Base-by-base conservation (phyloP, 2,113 vertebrate genomes). In the Corythornis cristatus region DNA sequence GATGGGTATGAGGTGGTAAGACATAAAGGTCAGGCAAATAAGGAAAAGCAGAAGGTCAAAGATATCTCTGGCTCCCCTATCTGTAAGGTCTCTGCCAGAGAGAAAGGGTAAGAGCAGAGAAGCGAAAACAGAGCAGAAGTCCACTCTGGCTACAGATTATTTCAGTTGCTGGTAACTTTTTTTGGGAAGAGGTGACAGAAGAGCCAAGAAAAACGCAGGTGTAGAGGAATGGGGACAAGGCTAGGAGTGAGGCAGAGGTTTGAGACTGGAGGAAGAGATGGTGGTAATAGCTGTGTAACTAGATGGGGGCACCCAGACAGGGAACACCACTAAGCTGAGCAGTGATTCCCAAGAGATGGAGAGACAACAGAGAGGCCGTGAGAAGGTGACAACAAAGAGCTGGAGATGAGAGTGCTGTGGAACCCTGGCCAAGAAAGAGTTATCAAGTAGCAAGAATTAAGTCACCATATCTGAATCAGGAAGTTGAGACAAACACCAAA, bases 101-200 rank as follows among this genome's bases (percentile, higher is more conserved):
- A 84, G 48, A 92, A 71, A 58, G 57, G 15, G 74, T 0, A 2
- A 61, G 58, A 79, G 26, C 2, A 2, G 18, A 40, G 5, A 74
- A 83, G 43, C 42, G 78, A 86, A 81, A 74, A 7, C 25, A 26
- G 25, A 56, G 14, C 79, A 77, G 51, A 77, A 86, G 68, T 66
- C 46, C 3, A 8, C 13, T n/a, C 19, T 81, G 46, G 11, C 33
- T 72, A 19, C 1, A 0, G 29, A 26, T 2, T 1, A 12, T 70
- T 88, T 3, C 1, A 48, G 37, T 57, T 83, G 46, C 37, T 72
- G 26, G 25, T 62, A 88, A 74, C 19, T 73, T 25, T 21, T 21
- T 66, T 61, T 6, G 7, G 46, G 43, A 86, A 56, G 15, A 73
- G 5, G 45, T 74, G 17, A 42, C 28, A 37, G 60, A 66, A 18